These are phyloP conservation scores for Eupeodes luniger DNA, from an alignment of 2,888 invertebrate species.

Conservation along the genomic window DNA sequence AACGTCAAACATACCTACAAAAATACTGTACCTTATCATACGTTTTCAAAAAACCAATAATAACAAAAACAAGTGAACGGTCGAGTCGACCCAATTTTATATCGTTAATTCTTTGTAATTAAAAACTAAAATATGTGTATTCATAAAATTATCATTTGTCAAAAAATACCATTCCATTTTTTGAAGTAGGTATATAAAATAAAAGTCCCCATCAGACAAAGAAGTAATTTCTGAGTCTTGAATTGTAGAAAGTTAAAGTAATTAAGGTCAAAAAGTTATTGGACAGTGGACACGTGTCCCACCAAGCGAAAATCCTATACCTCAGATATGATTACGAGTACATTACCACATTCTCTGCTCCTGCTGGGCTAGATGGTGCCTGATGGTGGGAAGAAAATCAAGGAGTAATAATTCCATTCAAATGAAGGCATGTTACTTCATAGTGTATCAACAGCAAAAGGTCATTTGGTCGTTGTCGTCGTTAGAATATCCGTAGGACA, in stretches of 20 bases:
- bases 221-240: neutral
- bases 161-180: constrained; percentile 8
- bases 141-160: constrained; percentile 34
- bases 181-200: neutral
- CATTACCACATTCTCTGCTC: constrained; percentile 8
- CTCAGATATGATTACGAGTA: constrained; percentile 64
- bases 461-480: constrained; percentile 51
- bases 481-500: constrained; percentile 68
- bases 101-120: neutral
- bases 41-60: too few species aligned
- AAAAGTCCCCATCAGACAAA: neutral
- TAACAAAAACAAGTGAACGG: too few species aligned
- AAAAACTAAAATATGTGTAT: constrained; percentile 9
- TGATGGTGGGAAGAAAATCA: constrained; percentile 38
- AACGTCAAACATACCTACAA: too few species aligned
- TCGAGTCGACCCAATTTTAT: too few species aligned
- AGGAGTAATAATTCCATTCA: constrained; percentile 66
- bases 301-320: constrained; percentile 31
- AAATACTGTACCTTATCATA: too few species aligned
- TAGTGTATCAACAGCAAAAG: constrained; percentile 42
- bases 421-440: constrained; percentile 62
- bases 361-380: neutral
- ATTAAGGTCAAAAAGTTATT: constrained; percentile 69
- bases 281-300: constrained; percentile 70
- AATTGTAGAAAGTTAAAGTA: constrained; percentile 19